A percentile compares a stretch with the other conserved stretches of the same genome.
Conservation (phyloP, 1,140 invertebrate genomes). For the Drosophila ercepeae region DNA sequence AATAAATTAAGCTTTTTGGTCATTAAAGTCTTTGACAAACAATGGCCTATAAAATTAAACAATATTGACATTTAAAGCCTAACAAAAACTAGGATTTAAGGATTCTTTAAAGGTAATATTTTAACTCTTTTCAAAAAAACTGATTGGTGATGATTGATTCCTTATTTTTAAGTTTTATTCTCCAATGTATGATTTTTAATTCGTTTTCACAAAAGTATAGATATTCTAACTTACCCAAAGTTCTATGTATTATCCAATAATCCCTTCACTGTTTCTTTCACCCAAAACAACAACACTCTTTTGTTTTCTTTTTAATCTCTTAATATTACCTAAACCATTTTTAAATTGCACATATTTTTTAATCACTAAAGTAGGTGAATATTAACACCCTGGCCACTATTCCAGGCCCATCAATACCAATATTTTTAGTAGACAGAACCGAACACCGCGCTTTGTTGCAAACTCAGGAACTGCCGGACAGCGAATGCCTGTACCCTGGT, state of each 20-base stretch:
- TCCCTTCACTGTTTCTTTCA: constrained; percentile 3
- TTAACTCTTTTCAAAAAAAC: no score
- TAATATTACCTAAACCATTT: constrained; percentile 6
- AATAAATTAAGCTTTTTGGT: no score
- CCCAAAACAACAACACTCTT: neutral
- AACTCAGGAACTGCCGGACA: constrained; percentile 46
- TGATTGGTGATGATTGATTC: no score
- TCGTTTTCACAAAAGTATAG: no score
- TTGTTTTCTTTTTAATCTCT: neutral
- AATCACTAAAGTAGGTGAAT: neutral
- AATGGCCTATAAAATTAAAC: no score
- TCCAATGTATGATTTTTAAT: no score
- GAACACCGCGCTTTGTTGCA: constrained; percentile 53
- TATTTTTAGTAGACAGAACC: constrained; percentile 16
- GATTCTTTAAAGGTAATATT: no score
- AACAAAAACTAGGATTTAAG: no score
- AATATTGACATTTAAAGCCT: no score
- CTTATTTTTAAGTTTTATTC: no score
- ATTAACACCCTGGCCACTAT: neutral
- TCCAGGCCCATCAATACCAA: neutral
- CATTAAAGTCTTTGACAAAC: no score
- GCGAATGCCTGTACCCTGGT: constrained; percentile 53
- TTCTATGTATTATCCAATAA: constrained; percentile 11
- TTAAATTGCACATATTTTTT: constrained; percentile 37
- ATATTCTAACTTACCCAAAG: neutral